Evolutionary conservation across 2,113 vertebrate genomes (phyloP).

Genomic region (Plecturocebus donacophilus): DNA sequence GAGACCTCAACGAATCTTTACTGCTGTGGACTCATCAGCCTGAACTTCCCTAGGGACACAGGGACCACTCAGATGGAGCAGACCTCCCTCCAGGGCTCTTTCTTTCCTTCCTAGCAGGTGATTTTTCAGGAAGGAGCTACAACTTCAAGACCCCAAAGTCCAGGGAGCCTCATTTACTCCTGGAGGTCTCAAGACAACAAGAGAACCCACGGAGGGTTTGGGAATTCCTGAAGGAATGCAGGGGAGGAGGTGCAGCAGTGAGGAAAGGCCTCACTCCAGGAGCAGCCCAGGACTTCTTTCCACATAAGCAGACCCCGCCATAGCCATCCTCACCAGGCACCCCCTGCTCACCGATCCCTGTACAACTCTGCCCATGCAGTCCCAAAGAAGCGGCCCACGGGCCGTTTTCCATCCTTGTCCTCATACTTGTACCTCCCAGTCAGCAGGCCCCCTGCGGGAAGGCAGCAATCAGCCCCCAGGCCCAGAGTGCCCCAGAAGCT

Average conservation of each 20-base stretch:
- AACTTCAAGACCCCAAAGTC: background rate
- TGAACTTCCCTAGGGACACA: background rate
- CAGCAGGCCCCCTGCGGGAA: conserved; percentile 91
- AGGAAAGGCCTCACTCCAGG: background rate
- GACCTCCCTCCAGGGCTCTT: background rate
- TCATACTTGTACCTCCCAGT: conserved; percentile 94
- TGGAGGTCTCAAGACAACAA: background rate
- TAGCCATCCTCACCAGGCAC: accelerated
- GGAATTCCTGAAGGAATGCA: background rate
- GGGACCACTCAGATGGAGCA: no score
- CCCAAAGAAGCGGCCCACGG: conserved; percentile 93
- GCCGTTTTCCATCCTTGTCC: conserved; percentile 88
- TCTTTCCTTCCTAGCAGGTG: background rate
- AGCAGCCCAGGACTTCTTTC: background rate
- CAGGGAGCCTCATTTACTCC: background rate
- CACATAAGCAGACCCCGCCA: background rate
- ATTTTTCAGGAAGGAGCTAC: background rate
- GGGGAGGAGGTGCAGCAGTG: background rate
- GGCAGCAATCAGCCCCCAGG: background rate
- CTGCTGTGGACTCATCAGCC: background rate
- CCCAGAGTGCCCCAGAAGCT: background rate
- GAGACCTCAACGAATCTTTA: background rate
- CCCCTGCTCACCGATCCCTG: conserved; percentile 88
- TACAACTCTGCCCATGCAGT: conserved; percentile 91
- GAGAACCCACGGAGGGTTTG: background rate